These are phyloP conservation scores for Melanotaenia pygmaea DNA, from an alignment of 2,797 vertebrate genomes.

Conservation along the genomic window DNA sequence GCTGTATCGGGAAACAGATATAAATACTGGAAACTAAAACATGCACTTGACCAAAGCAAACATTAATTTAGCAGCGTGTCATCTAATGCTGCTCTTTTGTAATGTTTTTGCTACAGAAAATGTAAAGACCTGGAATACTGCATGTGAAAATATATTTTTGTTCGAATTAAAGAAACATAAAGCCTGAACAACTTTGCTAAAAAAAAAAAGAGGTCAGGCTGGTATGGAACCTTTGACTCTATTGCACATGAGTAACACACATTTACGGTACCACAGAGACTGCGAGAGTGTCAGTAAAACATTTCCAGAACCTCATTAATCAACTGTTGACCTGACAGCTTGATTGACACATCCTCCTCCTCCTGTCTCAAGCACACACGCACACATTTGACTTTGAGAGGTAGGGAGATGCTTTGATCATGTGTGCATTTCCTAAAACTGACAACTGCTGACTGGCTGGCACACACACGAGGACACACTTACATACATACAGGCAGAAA, in stretches of 20 bases:
- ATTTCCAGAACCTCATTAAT: slow-evolving; percentile 82
- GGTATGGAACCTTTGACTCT: slow-evolving; percentile 68
- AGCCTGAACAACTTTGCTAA: slow-evolving; percentile 43
- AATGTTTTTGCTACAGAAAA: not conserved
- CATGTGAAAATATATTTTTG: not conserved
- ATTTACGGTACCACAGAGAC: slow-evolving; percentile 52
- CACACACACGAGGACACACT: slow-evolving; percentile 9
- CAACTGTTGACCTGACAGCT: slow-evolving; percentile 80
- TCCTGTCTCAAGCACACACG: slow-evolving; percentile 31
- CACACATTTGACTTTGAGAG: slow-evolving; percentile 67
- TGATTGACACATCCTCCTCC: slow-evolving; percentile 77
- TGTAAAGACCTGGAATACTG: not conserved
- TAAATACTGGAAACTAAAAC: not conserved
- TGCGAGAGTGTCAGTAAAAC: slow-evolving; percentile 66
- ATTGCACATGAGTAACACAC: slow-evolving; percentile 54
- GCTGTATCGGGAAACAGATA: not conserved
- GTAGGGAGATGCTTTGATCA: slow-evolving; percentile 74
- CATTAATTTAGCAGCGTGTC: not conserved
- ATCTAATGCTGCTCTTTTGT: not conserved
- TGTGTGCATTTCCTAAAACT: slow-evolving; percentile 42
- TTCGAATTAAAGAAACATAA: slow-evolving; percentile 28
- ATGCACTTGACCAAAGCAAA: not conserved
- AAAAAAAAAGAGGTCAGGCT: slow-evolving; percentile 35
- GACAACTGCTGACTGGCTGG: slow-evolving; percentile 16
- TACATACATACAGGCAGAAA: slow-evolving; percentile 16